Evolutionary conservation across 2,113 vertebrate species (phyloP).

Genomic region (Bubalus kerabau): DNA sequence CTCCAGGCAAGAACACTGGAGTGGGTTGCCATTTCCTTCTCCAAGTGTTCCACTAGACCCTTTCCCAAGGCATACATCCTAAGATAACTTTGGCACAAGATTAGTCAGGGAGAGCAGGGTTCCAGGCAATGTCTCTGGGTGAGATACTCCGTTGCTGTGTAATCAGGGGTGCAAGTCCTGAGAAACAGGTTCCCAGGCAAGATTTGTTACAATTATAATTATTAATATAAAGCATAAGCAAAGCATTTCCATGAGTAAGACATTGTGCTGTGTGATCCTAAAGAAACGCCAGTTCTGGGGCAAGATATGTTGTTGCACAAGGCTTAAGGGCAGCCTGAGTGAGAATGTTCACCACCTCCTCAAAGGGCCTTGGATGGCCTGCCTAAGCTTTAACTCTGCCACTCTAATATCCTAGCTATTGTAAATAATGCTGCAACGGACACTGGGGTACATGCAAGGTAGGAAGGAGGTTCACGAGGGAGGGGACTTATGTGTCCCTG

Average conservation of each 20-base stretch:
- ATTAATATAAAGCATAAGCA: neutral
- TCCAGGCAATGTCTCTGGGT: neutral
- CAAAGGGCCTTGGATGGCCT: neutral
- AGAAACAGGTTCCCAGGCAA: neutral
- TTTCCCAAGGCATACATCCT: neutral
- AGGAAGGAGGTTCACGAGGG: neutral
- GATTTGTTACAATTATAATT: neutral
- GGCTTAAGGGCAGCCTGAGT: neutral
- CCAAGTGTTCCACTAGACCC: neutral
- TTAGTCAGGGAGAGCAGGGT: neutral
- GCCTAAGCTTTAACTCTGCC: neutral
- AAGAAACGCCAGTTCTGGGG: neutral
- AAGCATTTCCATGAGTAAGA: neutral
- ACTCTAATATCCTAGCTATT: neutral
- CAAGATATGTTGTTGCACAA: neutral
- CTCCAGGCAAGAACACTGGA: too few relatives aligned
- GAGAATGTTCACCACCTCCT: neutral
- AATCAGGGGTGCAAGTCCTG: neutral
- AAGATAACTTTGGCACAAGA: neutral
- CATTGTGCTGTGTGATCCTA: neutral
- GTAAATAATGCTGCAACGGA: neutral
- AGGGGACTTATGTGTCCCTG: neutral
- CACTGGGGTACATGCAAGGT: neutral
- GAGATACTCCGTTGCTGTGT: neutral
- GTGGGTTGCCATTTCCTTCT: too few relatives aligned